phyloP scores from a whole-genome alignment of 1,140 invertebrate genomes.

The Charaxes varanes region DNA sequence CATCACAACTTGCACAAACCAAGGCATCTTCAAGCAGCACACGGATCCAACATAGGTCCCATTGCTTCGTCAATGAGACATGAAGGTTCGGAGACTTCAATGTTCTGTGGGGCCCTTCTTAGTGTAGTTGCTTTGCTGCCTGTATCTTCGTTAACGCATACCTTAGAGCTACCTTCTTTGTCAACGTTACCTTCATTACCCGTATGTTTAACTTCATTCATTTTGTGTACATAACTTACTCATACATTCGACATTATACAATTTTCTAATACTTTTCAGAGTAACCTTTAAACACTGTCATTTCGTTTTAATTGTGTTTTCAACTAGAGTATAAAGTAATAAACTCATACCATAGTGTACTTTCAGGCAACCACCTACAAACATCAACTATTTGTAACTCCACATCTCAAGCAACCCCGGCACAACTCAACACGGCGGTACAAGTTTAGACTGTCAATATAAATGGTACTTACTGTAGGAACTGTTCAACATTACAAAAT shows the following conservation, averaged over 20 bases:
- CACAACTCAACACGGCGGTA: conserved; percentile 54
- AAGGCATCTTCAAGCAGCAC: conserved; percentile 56
- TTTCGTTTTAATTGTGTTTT: too few relatives aligned
- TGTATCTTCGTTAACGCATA: conserved; percentile 9
- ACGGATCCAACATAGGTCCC: conserved; percentile 54
- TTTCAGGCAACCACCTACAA: conserved; percentile 58
- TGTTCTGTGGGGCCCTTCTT: conserved; percentile 40
- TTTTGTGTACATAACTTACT: too few relatives aligned
- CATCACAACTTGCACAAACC: conserved; percentile 45
- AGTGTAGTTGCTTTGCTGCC: conserved; percentile 49
- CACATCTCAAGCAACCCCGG: conserved; percentile 34
- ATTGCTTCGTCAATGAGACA: conserved; percentile 40
- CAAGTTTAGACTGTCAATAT: conserved; percentile 12
- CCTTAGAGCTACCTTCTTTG: background rate
- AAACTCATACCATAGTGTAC: conserved; percentile 26
- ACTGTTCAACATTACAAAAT: conserved; percentile 6
- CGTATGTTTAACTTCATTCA: background rate
- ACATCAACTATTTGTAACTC: conserved; percentile 44
- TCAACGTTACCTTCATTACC: background rate
- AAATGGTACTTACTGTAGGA: conserved; percentile 16
- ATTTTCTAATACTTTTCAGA: background rate
- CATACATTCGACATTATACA: background rate
- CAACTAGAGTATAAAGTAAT: conserved; percentile 4
- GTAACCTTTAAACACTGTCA: too few relatives aligned
- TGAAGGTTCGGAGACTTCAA: conserved; percentile 56